These are phyloP conservation scores for Salvelinus sp. DNA, from an alignment of 2,113 vertebrate genomes.

Conservation along the genomic window DNA sequence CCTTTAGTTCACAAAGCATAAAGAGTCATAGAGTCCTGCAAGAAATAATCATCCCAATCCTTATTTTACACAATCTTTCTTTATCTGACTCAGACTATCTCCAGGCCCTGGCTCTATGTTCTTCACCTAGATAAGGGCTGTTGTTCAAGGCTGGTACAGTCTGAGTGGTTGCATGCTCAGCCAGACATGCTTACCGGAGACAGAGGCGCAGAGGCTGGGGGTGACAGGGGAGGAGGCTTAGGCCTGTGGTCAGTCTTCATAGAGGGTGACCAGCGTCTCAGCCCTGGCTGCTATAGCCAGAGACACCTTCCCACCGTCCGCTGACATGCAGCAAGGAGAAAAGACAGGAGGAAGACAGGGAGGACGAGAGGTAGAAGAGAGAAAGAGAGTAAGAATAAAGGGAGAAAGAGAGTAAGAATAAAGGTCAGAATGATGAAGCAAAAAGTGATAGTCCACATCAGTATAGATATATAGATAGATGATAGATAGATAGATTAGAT, in stretches of 20 bases:
- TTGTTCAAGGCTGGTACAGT: not conserved
- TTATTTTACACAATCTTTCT: not conserved
- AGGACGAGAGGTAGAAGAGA: no score
- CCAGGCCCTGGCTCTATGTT: not conserved
- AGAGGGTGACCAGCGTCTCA: slow-evolving; percentile 81
- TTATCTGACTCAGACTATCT: not conserved
- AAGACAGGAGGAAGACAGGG: slow-evolving; percentile 44
- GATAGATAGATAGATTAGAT: no score
- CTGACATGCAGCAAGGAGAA: slow-evolving; percentile 67
- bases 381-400: no score
- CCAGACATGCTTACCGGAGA: slow-evolving; percentile 76
- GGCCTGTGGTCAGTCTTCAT: slow-evolving; percentile 85
- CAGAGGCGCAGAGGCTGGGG: slow-evolving; percentile 14
- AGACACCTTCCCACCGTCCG: slow-evolving; percentile 82
- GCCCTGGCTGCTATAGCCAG: slow-evolving; percentile 78
- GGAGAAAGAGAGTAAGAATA: no score
- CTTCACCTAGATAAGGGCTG: not conserved
- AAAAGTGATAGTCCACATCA: no score
- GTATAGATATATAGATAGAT: no score
- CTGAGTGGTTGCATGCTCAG: not conserved
- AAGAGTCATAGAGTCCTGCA: not conserved
- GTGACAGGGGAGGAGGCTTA: slow-evolving; percentile 61
- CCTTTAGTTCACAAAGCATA: not conserved
- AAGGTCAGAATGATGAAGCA: no score
- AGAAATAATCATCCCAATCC: not conserved